Evolutionary conservation across 2,113 vertebrate genomes (phyloP).

Genomic region (Peromyscus maniculatus): DNA sequence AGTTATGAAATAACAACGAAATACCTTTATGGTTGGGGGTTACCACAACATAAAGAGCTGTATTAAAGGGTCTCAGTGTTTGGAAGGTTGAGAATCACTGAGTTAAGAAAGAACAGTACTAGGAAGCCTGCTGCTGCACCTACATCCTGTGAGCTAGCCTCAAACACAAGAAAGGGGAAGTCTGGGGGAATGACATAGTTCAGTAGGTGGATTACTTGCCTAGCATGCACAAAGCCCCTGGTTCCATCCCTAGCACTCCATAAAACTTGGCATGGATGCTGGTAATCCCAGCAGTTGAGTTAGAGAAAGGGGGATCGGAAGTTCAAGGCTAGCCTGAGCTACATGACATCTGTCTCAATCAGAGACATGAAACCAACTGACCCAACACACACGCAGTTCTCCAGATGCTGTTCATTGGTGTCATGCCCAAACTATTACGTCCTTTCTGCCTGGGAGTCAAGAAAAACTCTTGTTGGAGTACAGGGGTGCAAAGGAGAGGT

Average conservation of each 20-base stretch:
- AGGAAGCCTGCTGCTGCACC: not conserved
- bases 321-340: not conserved
- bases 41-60: not conserved
- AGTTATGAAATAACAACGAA: not conserved
- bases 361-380: not conserved
- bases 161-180: conserved; percentile 19
- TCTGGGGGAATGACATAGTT: not conserved
- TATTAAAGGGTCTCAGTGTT: not conserved
- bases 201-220: not conserved
- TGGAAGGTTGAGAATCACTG: not conserved
- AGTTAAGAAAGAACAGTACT: not conserved
- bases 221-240: not conserved
- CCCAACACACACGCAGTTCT: not conserved
- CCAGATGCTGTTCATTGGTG: not conserved
- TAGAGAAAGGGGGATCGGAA: not conserved
- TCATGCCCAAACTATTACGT: not conserved
- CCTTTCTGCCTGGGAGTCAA: not conserved
- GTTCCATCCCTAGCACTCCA: too few relatives aligned
- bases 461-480: not conserved
- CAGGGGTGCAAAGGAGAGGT: not conserved
- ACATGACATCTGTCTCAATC: not conserved
- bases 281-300: not conserved
- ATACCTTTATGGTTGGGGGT: not conserved
- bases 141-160: not conserved
- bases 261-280: not conserved